Evolutionary conservation across 2,113 vertebrate species (phyloP).

Genomic region (Triplophysa dalaica): DNA sequence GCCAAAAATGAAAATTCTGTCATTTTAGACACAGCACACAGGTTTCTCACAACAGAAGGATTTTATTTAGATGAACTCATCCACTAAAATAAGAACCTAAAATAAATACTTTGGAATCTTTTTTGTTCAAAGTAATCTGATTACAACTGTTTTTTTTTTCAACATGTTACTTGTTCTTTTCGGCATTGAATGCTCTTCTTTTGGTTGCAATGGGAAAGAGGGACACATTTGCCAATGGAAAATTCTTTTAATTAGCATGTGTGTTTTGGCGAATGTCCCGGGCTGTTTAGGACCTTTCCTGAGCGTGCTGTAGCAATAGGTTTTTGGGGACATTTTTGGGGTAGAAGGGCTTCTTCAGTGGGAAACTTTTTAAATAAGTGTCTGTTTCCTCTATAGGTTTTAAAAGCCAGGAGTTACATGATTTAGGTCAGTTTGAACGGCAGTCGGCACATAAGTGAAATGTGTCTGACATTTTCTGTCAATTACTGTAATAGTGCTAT

Average conservation of each 20-base stretch:
- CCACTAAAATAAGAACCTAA: neutral
- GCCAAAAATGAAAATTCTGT: too few relatives aligned
- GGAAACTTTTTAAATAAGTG: neutral
- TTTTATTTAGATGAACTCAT: too few relatives aligned
- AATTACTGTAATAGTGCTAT: conserved; percentile 2
- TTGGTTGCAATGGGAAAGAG: neutral
- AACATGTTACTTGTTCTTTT: neutral
- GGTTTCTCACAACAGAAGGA: too few relatives aligned
- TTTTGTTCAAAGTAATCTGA: neutral
- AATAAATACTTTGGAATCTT: neutral
- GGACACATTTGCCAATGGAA: conserved; percentile 24
- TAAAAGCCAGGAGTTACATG: too few relatives aligned
- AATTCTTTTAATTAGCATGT: conserved; percentile 39
- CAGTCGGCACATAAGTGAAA: neutral
- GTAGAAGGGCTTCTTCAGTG: too few relatives aligned
- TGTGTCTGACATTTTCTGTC: neutral
- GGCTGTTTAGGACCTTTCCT: conserved; percentile 7
- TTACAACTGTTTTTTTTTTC: conserved; percentile 5
- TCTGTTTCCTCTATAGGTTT: neutral
- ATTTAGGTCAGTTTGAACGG: too few relatives aligned
- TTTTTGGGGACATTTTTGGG: neutral
- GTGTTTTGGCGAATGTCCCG: conserved; percentile 12
- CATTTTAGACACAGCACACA: too few relatives aligned
- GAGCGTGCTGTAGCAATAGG: neutral
- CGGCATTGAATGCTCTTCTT: neutral